Conservation (phyloP, 2,113 vertebrate species). For the Syngnathus scovelli region DNA sequence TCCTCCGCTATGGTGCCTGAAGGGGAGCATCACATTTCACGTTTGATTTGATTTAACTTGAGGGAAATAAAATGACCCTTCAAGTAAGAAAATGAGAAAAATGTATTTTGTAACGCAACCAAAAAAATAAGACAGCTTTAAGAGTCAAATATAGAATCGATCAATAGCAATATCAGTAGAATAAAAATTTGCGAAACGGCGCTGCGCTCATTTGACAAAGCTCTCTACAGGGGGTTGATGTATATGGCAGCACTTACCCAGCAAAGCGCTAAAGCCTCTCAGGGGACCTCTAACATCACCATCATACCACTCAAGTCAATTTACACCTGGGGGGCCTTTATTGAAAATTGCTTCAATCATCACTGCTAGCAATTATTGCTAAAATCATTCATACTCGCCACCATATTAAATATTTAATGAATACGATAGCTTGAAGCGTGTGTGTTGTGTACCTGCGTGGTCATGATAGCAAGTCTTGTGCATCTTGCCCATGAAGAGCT, state of each 20-base stretch:
- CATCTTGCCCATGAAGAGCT: constrained; percentile 99
- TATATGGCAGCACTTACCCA: constrained; percentile 42
- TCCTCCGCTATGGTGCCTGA: constrained; percentile 73
- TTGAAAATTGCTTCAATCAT: constrained; percentile 47
- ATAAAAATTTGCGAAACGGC: constrained; percentile 19
- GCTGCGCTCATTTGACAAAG: constrained; percentile 40
- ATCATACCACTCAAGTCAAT: constrained; percentile 56
- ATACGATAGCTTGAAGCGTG: constrained; percentile 21
- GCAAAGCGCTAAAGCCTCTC: constrained; percentile 47
- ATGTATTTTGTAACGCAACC: background rate
- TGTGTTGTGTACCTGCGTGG: constrained; percentile 65
- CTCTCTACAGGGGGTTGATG: constrained; percentile 20
- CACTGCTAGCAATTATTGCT: constrained; percentile 42
- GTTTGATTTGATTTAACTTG: background rate
- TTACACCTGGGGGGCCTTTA: constrained; percentile 43
- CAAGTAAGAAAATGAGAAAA: background rate
- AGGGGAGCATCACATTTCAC: no score
- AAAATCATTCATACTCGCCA: constrained; percentile 33
- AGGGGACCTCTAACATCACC: constrained; percentile 46
- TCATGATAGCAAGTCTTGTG: constrained; percentile 88
- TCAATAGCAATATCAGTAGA: constrained; percentile 1
- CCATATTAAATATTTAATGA: constrained; percentile 50
- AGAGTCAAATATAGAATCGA: constrained; percentile 19
- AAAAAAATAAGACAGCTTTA: background rate
- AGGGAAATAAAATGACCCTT: background rate